Conservation (phyloP, 2,113 vertebrate genomes). For the Parus major region DNA sequence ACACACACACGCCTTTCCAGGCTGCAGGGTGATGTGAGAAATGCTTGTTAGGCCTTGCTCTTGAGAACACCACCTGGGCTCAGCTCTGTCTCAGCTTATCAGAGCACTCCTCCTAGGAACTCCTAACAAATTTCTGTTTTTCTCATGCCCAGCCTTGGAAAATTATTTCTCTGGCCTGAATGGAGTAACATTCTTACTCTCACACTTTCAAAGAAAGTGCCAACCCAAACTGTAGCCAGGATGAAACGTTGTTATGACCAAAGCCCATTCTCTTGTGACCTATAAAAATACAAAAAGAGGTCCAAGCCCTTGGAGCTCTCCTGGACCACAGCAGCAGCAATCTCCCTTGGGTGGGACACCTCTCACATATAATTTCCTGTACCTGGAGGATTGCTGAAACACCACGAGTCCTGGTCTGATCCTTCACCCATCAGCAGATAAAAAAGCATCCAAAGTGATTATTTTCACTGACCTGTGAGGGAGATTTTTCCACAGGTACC, state of each 20-base stretch:
- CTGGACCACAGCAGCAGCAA: background rate
- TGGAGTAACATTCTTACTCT: background rate
- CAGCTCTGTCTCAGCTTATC: background rate
- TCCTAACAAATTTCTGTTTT: background rate
- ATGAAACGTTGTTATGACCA: background rate
- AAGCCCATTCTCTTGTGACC: background rate
- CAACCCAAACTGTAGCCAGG: background rate
- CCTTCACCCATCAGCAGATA: background rate
- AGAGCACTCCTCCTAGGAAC: background rate
- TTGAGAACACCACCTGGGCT: background rate
- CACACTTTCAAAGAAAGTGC: background rate
- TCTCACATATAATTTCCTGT: background rate
- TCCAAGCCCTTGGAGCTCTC: background rate
- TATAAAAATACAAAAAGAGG: too few species aligned
- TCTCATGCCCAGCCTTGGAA: background rate
- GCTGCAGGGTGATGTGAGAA: background rate
- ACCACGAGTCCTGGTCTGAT: rapidly evolving
- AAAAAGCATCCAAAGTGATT: background rate
- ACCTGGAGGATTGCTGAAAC: background rate
- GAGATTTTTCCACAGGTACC: background rate
- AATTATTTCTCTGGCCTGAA: background rate
- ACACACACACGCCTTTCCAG: background rate
- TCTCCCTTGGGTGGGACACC: background rate
- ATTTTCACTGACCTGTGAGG: background rate
- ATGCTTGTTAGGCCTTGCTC: background rate